Percentiles rank a stretch among this genome's conserved stretches.
Evolutionary conservation across 1,140 invertebrate genomes (phyloP).

Genomic region (Adoxophyes honmai): DNA sequence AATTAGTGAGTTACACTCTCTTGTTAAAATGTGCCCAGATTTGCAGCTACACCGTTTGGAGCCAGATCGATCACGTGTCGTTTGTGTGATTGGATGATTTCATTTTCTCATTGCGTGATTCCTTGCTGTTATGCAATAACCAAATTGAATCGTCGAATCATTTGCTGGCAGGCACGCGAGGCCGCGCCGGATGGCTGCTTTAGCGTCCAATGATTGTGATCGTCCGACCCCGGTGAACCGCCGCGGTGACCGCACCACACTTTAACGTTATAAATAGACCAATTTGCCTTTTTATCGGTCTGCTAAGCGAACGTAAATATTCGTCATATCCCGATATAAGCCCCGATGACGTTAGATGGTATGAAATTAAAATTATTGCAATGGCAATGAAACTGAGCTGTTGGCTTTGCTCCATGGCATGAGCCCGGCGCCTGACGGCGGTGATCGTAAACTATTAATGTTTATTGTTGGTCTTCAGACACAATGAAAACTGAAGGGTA

Average conservation of each 20-base stretch:
- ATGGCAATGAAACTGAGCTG: neutral
- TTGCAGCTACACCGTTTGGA: neutral
- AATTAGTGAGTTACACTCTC: slow-evolving; percentile 17
- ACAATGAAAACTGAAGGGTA: neutral
- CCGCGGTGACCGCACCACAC: slow-evolving; percentile 17
- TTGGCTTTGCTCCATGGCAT: neutral
- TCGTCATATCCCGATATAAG: neutral
- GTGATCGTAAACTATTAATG: neutral
- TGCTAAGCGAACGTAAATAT: neutral
- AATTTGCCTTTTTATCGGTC: slow-evolving; percentile 10
- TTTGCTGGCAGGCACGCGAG: slow-evolving; percentile 29
- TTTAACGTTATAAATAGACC: slow-evolving; percentile 2
- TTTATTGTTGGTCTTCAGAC: neutral
- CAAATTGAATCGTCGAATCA: slow-evolving; percentile 22
- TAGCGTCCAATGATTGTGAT: slow-evolving; percentile 21
- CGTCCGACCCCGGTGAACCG: slow-evolving; percentile 21
- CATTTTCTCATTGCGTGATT: slow-evolving; percentile 21
- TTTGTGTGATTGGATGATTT: slow-evolving; percentile 15
- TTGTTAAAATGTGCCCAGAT: neutral
- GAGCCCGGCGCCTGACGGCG: neutral
- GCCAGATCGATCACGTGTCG: slow-evolving; percentile 13
- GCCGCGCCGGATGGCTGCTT: slow-evolving; percentile 20
- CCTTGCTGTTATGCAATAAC: slow-evolving; percentile 20
- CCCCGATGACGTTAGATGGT: slow-evolving; percentile 6
- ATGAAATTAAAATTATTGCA: neutral